Conservation (phyloP, 2,888 invertebrate genomes). For the Neuroscelio doddi region DNA sequence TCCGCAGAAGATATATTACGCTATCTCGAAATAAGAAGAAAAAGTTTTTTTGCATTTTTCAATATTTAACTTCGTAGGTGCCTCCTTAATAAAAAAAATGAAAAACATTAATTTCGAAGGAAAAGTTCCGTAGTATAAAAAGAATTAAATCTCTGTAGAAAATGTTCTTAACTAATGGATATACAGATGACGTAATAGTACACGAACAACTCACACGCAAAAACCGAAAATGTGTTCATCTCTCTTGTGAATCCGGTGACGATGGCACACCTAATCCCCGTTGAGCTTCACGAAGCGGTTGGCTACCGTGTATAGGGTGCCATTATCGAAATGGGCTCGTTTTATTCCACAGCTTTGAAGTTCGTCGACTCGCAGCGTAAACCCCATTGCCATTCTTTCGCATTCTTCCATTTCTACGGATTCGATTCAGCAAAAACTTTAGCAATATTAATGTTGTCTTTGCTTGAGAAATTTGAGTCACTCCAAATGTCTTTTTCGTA, state of each 20-base stretch:
- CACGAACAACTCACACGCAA: too few species aligned
- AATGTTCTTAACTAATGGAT: too few species aligned
- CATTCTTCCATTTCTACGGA: slow-evolving; percentile 39
- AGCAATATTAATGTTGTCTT: slow-evolving; percentile 38
- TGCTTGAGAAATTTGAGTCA: too few species aligned
- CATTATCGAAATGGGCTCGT: slow-evolving; percentile 70
- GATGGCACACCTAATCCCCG: slow-evolving; percentile 67
- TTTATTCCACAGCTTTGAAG: slow-evolving; percentile 57
- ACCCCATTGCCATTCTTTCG: slow-evolving; percentile 50
- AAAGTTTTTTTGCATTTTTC: too few species aligned
- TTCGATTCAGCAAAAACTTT: slow-evolving; percentile 38
- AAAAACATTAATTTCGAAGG: too few species aligned
- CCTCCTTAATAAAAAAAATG: too few species aligned
- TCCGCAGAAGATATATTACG: too few species aligned
- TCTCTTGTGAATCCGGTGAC: slow-evolving; percentile 57
- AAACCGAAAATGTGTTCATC: slow-evolving; percentile 40
- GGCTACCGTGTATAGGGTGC: slow-evolving; percentile 61
- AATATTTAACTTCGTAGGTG: too few species aligned
- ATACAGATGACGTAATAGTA: too few species aligned
- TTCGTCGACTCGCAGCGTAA: slow-evolving; percentile 56
- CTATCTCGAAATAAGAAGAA: too few species aligned
- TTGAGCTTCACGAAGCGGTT: slow-evolving; percentile 64
- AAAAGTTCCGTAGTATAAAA: too few species aligned
- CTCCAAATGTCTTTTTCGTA: not conserved
- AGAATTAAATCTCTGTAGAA: too few species aligned